Percentiles rank a stretch among this genome's conserved stretches.
phyloP scores from a whole-genome alignment of 2,113 vertebrate genomes.

The Anguilla japonica region DNA sequence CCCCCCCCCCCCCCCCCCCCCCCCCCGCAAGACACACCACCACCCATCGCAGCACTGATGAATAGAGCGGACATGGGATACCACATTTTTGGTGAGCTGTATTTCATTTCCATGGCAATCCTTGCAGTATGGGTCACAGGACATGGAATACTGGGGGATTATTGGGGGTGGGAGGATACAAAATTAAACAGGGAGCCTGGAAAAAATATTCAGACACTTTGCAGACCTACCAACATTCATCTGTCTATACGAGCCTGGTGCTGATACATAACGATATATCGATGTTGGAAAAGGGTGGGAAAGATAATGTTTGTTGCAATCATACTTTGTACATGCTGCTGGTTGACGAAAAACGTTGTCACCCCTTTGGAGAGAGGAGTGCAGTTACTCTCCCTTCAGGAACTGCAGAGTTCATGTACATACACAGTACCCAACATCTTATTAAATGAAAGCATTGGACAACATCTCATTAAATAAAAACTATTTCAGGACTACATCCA shows the following conservation, averaged over 20 bases:
- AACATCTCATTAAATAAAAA: background rate
- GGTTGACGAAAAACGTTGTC: too few relatives aligned
- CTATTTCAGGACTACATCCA: background rate
- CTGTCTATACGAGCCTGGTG: background rate
- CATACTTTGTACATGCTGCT: too few relatives aligned
- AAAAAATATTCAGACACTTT: background rate
- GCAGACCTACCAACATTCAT: background rate
- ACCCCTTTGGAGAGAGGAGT: too few relatives aligned
- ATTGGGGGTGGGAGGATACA: background rate
- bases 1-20: too few relatives aligned
- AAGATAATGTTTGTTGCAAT: too few relatives aligned
- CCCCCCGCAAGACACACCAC: background rate
- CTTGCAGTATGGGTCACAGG: background rate
- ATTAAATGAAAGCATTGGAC: background rate
- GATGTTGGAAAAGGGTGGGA: too few relatives aligned
- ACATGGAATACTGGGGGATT: background rate
- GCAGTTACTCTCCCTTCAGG: too few relatives aligned
- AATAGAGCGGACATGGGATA: slow-evolving; percentile 2
- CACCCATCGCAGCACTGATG: background rate
- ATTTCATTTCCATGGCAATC: slow-evolving; percentile 19
- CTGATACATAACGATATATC: too few relatives aligned
- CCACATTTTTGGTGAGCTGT: background rate
- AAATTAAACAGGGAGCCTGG: background rate
- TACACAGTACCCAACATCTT: too few relatives aligned
- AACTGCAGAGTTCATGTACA: too few relatives aligned